Conservation (phyloP, 2,797 vertebrate species). For the Megalops cyprinoides region DNA sequence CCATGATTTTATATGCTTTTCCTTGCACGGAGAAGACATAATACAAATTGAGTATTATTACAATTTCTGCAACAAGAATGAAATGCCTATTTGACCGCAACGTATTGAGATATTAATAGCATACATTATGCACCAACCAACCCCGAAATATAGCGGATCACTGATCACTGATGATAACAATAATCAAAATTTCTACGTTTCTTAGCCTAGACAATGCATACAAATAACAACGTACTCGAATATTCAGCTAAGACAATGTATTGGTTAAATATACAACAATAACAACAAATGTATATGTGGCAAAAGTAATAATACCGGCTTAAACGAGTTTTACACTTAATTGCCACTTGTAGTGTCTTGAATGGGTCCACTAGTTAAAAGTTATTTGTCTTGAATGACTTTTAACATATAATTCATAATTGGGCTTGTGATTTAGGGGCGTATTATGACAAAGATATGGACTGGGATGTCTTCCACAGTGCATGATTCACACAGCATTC, state of each 20-base stretch:
- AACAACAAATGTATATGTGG: neutral
- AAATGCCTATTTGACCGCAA: too few relatives aligned
- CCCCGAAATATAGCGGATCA: too few relatives aligned
- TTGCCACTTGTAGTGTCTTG: neutral
- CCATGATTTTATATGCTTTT: too few relatives aligned
- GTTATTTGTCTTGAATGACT: neutral
- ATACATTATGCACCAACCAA: too few relatives aligned
- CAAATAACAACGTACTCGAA: neutral
- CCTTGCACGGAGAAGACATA: too few relatives aligned
- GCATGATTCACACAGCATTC: neutral
- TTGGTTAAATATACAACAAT: neutral
- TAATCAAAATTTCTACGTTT: too few relatives aligned
- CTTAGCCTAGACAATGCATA: too few relatives aligned
- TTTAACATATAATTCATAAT: neutral
- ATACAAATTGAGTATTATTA: too few relatives aligned
- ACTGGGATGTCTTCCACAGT: neutral
- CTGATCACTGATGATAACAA: too few relatives aligned
- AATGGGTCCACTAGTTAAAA: neutral
- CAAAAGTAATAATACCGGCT: neutral
- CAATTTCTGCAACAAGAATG: too few relatives aligned
- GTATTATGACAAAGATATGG: neutral
- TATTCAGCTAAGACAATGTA: neutral
- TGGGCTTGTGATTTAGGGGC: neutral
- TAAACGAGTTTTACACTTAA: neutral
- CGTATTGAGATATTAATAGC: too few relatives aligned